Conservation (phyloP, 2,113 vertebrate genomes). For the Hassar affinis region DNA sequence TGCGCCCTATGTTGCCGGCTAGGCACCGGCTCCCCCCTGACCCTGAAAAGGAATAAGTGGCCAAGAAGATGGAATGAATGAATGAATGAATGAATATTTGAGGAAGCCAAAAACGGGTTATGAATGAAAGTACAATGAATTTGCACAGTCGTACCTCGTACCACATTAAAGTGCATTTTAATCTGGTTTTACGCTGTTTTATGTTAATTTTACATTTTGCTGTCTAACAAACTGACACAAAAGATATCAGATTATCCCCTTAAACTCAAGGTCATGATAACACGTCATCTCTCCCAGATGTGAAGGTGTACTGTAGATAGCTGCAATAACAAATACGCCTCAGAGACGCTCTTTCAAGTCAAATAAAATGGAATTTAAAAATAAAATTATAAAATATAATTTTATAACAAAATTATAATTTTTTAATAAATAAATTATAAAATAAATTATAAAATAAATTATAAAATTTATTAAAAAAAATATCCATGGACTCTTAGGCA, state of each 20-base stretch:
- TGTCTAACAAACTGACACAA: background rate
- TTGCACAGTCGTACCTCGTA: background rate
- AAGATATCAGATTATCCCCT: background rate
- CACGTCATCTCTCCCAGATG: background rate
- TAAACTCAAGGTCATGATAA: background rate
- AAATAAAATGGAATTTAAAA: too few species aligned
- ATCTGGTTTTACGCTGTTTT: background rate
- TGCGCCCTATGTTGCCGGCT: too few species aligned
- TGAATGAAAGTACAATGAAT: background rate
- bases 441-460: too few species aligned
- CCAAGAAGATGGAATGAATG: too few species aligned
- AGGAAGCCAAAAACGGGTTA: background rate
- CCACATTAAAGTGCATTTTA: background rate
- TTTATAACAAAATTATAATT: too few species aligned
- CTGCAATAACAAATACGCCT: background rate
- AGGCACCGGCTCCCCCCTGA: too few species aligned
- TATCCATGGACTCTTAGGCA: too few species aligned
- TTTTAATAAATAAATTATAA: too few species aligned
- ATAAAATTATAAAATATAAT: too few species aligned
- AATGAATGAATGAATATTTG: too few species aligned
- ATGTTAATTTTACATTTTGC: background rate
- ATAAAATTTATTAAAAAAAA: too few species aligned
- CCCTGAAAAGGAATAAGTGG: too few species aligned
- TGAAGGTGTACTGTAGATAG: background rate
- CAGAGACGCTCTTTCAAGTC: background rate